Conservation (phyloP, 2,113 vertebrate species). For the Chionis minor region DNA sequence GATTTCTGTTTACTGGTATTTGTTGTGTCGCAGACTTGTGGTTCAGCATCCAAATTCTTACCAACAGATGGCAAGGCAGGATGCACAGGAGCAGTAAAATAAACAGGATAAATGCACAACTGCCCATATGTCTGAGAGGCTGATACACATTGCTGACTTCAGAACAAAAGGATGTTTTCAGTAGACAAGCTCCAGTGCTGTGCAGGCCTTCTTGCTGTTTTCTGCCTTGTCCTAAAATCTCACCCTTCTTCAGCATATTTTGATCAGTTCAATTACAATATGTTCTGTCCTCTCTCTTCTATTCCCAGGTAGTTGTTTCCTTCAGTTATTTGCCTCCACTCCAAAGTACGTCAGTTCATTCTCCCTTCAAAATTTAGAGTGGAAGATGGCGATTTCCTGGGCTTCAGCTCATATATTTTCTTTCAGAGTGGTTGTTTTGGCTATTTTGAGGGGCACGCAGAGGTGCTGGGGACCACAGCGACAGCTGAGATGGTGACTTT, state of each 20-base stretch:
- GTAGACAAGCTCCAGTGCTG: background rate
- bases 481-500: background rate
- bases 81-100: conserved; percentile 55
- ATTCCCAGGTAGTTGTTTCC: background rate
- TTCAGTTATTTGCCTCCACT: background rate
- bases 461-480: background rate
- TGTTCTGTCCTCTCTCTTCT: background rate
- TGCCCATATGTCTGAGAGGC: conserved; percentile 48
- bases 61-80: conserved; percentile 56
- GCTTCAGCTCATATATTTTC: background rate
- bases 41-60: conserved; percentile 46
- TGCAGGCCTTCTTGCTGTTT: background rate
- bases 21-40: conserved; percentile 38
- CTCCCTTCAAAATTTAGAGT: background rate
- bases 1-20: conserved; percentile 58
- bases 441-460: background rate
- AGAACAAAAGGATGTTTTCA: conserved; percentile 21
- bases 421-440: background rate
- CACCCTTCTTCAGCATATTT: background rate
- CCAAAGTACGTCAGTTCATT: background rate
- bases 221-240: background rate
- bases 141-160: conserved; percentile 19
- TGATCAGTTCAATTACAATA: background rate
- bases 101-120: conserved; percentile 64
- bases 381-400: background rate